Percentiles rank a stretch among this genome's conserved stretches.
phyloP scores from a whole-genome alignment of 2,888 invertebrate genomes.

The Netelia fuscicornis region DNA sequence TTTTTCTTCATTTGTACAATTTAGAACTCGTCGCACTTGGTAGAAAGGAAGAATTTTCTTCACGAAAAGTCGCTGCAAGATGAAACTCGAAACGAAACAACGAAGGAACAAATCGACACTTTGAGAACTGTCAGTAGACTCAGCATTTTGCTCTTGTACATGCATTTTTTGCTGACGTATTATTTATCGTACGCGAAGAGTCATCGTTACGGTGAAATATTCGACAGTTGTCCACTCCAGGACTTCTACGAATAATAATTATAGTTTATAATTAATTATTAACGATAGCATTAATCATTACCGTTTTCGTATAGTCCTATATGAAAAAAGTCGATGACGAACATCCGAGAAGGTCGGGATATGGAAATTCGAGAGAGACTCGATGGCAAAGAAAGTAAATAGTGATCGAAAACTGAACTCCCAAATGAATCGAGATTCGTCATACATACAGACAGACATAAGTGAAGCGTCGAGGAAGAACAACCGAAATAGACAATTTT shows the following conservation, averaged over 20 bases:
- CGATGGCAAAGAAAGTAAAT: constrained; percentile 28
- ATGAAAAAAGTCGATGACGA: constrained; percentile 27
- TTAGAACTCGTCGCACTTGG: constrained; percentile 44
- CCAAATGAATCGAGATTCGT: constrained; percentile 21
- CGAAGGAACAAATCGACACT: constrained; percentile 61
- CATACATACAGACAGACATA: background rate
- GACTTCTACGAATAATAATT: constrained; percentile 54
- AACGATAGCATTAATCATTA: constrained; percentile 10
- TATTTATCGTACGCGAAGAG: constrained; percentile 72
- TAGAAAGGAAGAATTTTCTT: constrained; percentile 41
- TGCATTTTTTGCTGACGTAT: constrained; percentile 74
- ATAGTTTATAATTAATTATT: constrained; percentile 19
- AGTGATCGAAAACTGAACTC: background rate
- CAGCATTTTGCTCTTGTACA: constrained; percentile 72
- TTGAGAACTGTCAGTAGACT: constrained; percentile 73
- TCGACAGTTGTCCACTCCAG: constrained; percentile 61
- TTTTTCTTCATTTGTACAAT: background rate
- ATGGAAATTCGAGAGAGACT: constrained; percentile 2
- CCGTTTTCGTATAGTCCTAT: constrained; percentile 8
- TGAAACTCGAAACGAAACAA: constrained; percentile 32
- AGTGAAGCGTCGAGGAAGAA: constrained; percentile 14
- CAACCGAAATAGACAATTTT: constrained; percentile 12
- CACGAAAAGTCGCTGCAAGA: constrained; percentile 13
- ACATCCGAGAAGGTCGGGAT: background rate
- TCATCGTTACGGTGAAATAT: constrained; percentile 69